These are phyloP conservation scores for Morinoia aosen DNA, from an alignment of 2,888 invertebrate species.

Conservation along the genomic window DNA sequence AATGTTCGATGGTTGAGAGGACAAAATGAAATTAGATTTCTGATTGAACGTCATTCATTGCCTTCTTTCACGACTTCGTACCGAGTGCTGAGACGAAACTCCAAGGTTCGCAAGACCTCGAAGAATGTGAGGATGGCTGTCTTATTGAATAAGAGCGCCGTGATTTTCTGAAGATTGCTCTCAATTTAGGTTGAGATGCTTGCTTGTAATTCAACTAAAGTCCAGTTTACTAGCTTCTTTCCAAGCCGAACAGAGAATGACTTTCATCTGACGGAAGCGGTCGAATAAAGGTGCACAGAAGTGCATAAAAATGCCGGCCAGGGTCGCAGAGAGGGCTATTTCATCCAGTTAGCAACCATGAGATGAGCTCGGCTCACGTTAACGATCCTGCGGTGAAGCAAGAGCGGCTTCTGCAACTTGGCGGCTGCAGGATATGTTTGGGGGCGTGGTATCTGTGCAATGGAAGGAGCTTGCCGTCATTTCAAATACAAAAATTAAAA, in stretches of 20 bases:
- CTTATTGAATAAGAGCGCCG: background rate
- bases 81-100: background rate
- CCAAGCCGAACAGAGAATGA: background rate
- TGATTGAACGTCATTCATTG: background rate
- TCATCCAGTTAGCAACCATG: slow-evolving; percentile 9
- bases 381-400: background rate
- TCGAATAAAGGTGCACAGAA: slow-evolving; percentile 7
- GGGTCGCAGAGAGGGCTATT: slow-evolving; percentile 28
- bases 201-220: background rate
- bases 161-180: background rate
- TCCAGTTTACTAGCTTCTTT: background rate
- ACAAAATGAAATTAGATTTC: background rate
- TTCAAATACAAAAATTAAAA: too few species aligned
- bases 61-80: background rate
- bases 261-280: slow-evolving; percentile 14
- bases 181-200: background rate
- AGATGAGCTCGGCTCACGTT: background rate
- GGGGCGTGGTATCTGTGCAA: background rate
- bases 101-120: background rate
- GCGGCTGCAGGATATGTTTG: background rate
- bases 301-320: background rate
- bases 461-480: too few species aligned
- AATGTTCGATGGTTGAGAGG: background rate
- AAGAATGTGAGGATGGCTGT: background rate
- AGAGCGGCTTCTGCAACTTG: background rate